phyloP scores from a whole-genome alignment of 2,888 invertebrate genomes.

The Zaprionus bogoriensis region DNA sequence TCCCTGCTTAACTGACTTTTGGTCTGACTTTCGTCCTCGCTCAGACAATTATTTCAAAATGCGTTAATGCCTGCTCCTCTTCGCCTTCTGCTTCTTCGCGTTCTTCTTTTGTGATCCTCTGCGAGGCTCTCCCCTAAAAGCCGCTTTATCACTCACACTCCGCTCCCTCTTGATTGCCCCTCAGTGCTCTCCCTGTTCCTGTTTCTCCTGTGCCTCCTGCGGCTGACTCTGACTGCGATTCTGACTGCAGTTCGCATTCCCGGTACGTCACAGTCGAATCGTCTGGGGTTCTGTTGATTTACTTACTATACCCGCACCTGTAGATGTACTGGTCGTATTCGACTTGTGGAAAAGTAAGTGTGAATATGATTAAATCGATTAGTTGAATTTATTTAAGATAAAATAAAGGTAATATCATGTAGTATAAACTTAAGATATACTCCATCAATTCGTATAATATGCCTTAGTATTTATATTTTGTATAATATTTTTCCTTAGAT shows the following conservation, averaged over 20 bases:
- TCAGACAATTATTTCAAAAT: conserved; percentile 53
- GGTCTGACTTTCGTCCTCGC: conserved; percentile 44
- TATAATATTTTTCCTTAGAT: too few relatives aligned
- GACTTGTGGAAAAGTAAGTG: background rate
- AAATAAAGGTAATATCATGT: too few relatives aligned
- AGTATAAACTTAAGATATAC: too few relatives aligned
- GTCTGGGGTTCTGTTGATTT: conserved; percentile 53
- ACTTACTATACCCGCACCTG: conserved; percentile 3
- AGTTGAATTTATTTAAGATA: too few relatives aligned
- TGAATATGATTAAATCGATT: background rate
- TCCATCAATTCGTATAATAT: too few relatives aligned
- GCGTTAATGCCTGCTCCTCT: conserved; percentile 45
- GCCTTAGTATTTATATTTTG: too few relatives aligned
- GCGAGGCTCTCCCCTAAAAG: conserved; percentile 49
- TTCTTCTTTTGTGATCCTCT: conserved; percentile 58
- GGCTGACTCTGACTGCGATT: conserved; percentile 31
- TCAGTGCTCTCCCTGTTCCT: background rate
- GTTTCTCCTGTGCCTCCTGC: background rate
- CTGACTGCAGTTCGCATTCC: conserved; percentile 43
- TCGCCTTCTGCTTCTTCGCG: conserved; percentile 9
- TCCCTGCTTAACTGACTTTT: conserved; percentile 13
- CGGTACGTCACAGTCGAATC: conserved; percentile 68
- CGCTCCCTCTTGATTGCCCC: background rate
- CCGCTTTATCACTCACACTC: conserved; percentile 44
- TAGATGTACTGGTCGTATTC: background rate